Conservation (phyloP, 2,797 vertebrate genomes). For the Todus mexicanus region DNA sequence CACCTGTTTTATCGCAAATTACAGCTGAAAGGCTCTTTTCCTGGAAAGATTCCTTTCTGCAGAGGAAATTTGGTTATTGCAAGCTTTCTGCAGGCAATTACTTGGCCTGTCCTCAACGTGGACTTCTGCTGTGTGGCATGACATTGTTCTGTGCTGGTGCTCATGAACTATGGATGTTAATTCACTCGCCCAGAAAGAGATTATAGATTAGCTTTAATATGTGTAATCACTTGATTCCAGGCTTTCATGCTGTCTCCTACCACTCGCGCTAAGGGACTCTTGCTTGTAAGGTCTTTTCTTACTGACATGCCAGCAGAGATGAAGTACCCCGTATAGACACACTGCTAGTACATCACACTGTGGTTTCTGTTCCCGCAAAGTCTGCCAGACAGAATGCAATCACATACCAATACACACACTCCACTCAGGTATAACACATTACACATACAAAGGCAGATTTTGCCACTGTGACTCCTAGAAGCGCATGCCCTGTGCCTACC, state of each 20-base stretch:
- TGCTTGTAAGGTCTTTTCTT: background rate
- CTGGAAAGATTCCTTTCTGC: no score
- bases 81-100: background rate
- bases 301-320: background rate
- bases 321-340: background rate
- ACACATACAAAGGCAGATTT: background rate
- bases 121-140: background rate
- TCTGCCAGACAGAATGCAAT: background rate
- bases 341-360: accelerated
- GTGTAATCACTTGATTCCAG: background rate
- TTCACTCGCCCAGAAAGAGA: background rate
- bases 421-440: no score
- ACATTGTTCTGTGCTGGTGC: background rate
- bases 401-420: accelerated
- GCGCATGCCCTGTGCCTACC: background rate
- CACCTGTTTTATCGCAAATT: background rate
- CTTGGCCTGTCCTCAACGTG: background rate
- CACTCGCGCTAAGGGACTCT: background rate
- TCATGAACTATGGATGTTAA: accelerated
- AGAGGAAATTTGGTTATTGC: background rate
- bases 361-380: background rate
- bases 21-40: background rate
- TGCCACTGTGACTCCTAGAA: background rate
- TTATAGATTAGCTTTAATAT: background rate
- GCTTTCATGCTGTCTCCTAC: background rate